These are phyloP conservation scores for Timema podura DNA, from an alignment of 2,888 invertebrate genomes.

Conservation along the genomic window DNA sequence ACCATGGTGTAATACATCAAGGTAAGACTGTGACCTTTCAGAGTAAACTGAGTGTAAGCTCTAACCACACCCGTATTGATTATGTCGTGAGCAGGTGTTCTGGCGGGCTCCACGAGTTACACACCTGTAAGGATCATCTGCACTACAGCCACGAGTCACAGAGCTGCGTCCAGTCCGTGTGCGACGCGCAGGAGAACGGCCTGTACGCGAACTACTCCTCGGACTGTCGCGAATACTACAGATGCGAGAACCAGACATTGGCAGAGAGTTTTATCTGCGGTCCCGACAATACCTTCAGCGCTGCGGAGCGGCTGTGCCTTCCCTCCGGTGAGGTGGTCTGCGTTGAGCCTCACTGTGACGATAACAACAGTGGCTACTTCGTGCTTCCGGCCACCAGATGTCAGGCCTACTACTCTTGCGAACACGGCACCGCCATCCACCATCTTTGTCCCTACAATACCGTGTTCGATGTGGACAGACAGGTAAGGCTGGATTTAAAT, in stretches of 20 bases:
- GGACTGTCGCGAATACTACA: slow-evolving; percentile 49
- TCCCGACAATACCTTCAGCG: slow-evolving; percentile 27
- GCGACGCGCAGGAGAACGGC: slow-evolving; percentile 44
- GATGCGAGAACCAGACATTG: slow-evolving; percentile 44
- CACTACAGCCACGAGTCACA: neutral
- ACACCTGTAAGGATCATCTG: neutral
- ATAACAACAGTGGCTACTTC: slow-evolving; percentile 43
- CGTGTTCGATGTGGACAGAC: slow-evolving; percentile 54
- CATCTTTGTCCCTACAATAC: slow-evolving; percentile 52
- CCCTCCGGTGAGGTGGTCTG: slow-evolving; percentile 21
- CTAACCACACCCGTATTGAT: too few species aligned
- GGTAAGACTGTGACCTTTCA: too few species aligned
- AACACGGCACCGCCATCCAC: slow-evolving; percentile 48
- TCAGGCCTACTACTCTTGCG: slow-evolving; percentile 55
- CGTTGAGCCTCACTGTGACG: slow-evolving; percentile 23
- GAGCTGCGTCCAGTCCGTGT: neutral
- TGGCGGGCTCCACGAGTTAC: neutral
- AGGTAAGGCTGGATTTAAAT: slow-evolving; percentile 40
- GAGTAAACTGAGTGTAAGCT: too few species aligned
- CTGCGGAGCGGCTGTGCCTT: slow-evolving; percentile 20
- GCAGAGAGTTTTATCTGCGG: slow-evolving; percentile 46
- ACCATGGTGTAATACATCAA: too few species aligned
- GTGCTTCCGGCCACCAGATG: slow-evolving; percentile 56
- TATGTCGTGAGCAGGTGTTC: too few species aligned
- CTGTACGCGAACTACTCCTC: slow-evolving; percentile 48